A percentile compares a stretch with the other conserved stretches of the same genome.
phyloP scores from a whole-genome alignment of 1,140 invertebrate species.

The Drosophila chauvacae region DNA sequence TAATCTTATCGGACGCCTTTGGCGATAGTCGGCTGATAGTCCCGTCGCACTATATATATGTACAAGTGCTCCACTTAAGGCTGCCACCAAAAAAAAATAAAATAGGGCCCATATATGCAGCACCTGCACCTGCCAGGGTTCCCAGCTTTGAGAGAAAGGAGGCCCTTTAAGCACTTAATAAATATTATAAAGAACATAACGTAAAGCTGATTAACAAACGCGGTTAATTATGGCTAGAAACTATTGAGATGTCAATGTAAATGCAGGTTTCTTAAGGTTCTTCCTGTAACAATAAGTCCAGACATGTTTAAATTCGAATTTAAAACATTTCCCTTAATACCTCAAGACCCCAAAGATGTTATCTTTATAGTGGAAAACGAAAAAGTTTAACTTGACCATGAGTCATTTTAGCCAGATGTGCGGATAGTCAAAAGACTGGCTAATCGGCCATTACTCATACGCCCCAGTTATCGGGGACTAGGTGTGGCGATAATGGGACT shows the following conservation, averaged over 20 bases:
- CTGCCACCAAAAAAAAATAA: not conserved
- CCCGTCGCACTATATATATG: constrained; percentile 1
- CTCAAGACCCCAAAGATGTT: not conserved
- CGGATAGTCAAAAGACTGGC: not conserved
- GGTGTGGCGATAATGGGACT: constrained; percentile 16
- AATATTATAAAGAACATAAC: not conserved
- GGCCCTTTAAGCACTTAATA: not conserved
- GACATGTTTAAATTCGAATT: not conserved
- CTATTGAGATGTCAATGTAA: not conserved
- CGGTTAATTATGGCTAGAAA: not conserved
- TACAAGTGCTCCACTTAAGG: constrained; percentile 27
- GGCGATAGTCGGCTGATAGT: constrained; percentile 42
- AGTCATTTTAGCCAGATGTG: constrained; percentile 17
- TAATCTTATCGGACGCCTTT: constrained; percentile 45
- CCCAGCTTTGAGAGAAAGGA: not conserved
- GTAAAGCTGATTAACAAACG: no score
- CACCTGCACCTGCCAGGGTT: constrained; percentile 13
- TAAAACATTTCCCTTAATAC: not conserved
- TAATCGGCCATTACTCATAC: constrained; percentile 60
- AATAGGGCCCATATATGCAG: not conserved
- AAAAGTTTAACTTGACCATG: not conserved
- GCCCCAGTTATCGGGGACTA: constrained; percentile 26
- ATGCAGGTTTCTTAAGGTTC: not conserved
- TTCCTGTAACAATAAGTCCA: not conserved
- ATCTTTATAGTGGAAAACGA: not conserved